Evolutionary conservation across 1,140 invertebrate species (phyloP).

Genomic region (Paralvinella palmiformis): DNA sequence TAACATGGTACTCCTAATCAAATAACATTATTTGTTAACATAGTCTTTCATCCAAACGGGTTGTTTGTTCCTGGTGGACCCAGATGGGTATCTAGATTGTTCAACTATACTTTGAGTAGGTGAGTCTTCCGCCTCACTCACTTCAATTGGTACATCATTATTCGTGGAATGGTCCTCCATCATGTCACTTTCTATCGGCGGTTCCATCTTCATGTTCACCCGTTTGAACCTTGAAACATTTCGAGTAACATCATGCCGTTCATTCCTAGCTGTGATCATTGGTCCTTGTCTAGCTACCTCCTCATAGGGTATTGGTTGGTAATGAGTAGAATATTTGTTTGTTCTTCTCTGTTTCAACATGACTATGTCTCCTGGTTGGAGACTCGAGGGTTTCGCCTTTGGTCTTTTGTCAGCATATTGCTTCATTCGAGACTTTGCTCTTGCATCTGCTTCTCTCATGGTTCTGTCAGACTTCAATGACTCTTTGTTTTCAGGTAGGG

Average conservation of each 20-base stretch:
- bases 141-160: background rate
- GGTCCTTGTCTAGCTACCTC: too few relatives aligned
- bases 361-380: too few relatives aligned
- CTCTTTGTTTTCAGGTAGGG: background rate
- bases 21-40: background rate
- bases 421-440: background rate
- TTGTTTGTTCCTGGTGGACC: too few relatives aligned
- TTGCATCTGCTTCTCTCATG: background rate
- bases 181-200: too few relatives aligned
- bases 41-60: too few relatives aligned
- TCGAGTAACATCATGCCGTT: background rate
- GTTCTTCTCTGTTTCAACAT: too few relatives aligned
- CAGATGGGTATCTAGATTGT: too few relatives aligned
- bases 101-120: background rate
- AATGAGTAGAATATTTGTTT: too few relatives aligned
- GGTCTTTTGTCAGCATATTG: background rate
- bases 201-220: background rate
- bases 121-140: background rate
- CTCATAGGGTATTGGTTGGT: too few relatives aligned
- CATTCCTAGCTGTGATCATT: too few relatives aligned
- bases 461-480: background rate
- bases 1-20: background rate
- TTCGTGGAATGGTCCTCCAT: background rate
- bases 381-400: too few relatives aligned
- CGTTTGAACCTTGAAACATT: slow-evolving; percentile 2